phyloP scores from a whole-genome alignment of 2,113 vertebrate species.

The Pachyramphus minor region DNA sequence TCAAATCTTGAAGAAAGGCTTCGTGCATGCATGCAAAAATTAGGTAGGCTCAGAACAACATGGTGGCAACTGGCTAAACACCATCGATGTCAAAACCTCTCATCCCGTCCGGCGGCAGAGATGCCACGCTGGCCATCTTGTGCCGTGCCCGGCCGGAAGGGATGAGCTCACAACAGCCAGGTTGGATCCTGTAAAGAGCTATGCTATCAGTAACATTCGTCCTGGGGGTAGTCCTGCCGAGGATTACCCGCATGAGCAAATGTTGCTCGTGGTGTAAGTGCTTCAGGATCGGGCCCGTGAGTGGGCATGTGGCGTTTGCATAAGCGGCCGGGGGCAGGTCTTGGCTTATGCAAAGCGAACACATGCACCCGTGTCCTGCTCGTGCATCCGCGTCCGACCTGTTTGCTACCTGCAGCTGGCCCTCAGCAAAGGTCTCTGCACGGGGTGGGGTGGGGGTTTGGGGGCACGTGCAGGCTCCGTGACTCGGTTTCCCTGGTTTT shows the following conservation, averaged over 20 bases:
- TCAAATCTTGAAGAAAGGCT: constrained; percentile 99
- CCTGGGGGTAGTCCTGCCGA: background rate
- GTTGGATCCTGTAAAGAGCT: background rate
- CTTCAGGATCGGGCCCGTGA: background rate
- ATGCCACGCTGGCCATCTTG: constrained; percentile 50
- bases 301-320: constrained; percentile 17
- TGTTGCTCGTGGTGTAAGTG: background rate
- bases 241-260: background rate
- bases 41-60: constrained; percentile 91
- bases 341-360: constrained; percentile 32
- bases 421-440: background rate
- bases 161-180: background rate
- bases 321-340: background rate
- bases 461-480: background rate
- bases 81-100: background rate
- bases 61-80: constrained; percentile 45
- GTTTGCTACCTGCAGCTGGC: background rate
- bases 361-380: background rate
- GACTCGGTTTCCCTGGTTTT: background rate
- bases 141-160: background rate
- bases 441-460: background rate
- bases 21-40: constrained; percentile 99
- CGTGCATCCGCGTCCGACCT: background rate
- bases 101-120: constrained; percentile 52
- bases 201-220: background rate